These are phyloP conservation scores for Astropecten irregularis DNA, from an alignment of 53 echinoderm and acorn worm species.

Conservation along the genomic window DNA sequence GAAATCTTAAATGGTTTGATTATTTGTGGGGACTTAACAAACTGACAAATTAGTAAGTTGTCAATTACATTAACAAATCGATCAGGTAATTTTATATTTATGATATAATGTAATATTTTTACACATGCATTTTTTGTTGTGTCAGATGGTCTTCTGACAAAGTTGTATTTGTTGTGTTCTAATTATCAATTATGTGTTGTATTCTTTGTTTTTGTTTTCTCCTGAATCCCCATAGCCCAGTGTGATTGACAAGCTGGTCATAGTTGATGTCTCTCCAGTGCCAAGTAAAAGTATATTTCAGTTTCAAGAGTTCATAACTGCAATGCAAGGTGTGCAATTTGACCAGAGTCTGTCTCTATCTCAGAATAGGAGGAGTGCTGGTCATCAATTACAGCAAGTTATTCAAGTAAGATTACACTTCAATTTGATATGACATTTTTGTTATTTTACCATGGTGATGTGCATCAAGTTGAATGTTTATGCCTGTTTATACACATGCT, in stretches of 20 bases:
- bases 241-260: slow-evolving; percentile 78
- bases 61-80: too few relatives aligned
- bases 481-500: too few relatives aligned
- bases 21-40: too few relatives aligned
- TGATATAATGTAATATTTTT: too few relatives aligned
- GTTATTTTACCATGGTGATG: too few relatives aligned
- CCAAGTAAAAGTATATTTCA: not conserved
- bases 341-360: slow-evolving; percentile 53
- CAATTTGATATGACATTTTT: too few relatives aligned
- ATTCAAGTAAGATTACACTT: slow-evolving; percentile 70
- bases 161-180: not conserved
- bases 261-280: slow-evolving; percentile 77
- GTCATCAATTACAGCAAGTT: slow-evolving; percentile 53
- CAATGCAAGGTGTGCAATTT: slow-evolving; percentile 67
- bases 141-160: not conserved
- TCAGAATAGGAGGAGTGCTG: slow-evolving; percentile 59
- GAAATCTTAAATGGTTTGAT: too few relatives aligned
- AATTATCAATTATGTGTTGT: not conserved
- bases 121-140: too few relatives aligned
- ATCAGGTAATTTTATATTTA: too few relatives aligned
- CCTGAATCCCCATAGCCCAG: too few relatives aligned
- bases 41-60: too few relatives aligned
- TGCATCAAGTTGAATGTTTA: too few relatives aligned
- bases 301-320: slow-evolving; percentile 55
- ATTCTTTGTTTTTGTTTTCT: not conserved